Conservation (phyloP, 2,113 vertebrate species). For the Laticauda laticaudata region DNA sequence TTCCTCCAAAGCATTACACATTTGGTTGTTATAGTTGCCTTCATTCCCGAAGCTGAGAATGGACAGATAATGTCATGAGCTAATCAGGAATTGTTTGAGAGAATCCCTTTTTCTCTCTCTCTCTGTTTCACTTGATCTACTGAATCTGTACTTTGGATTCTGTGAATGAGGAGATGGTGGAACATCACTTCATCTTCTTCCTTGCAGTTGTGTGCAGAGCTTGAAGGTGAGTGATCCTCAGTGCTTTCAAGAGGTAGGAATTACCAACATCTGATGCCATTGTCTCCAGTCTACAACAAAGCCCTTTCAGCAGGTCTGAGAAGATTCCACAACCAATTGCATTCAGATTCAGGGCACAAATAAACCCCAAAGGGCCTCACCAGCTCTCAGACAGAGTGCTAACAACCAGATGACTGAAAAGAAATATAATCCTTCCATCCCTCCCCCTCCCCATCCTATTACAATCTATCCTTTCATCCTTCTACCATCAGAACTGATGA, state of each 20-base stretch:
- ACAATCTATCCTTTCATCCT: no score
- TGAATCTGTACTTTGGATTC: neutral
- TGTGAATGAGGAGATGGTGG: neutral
- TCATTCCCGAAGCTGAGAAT: neutral
- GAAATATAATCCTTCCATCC: no score
- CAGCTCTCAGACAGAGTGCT: no score
- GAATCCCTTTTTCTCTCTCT: neutral
- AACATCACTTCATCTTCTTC: neutral
- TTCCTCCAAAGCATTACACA: neutral
- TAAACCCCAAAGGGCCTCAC: no score
- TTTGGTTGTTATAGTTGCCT: neutral
- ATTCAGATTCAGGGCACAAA: no score
- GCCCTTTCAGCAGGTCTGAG: no score
- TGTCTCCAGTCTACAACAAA: neutral
- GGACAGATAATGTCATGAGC: neutral
- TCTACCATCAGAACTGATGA: no score
- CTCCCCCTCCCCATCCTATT: no score
- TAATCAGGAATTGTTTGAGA: neutral
- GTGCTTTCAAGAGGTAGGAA: neutral
- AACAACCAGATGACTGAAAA: no score
- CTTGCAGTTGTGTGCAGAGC: neutral
- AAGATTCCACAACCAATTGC: no score
- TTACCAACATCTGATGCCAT: neutral
- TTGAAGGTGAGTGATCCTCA: neutral
- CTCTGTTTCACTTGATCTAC: neutral